Percentiles rank a stretch among this genome's conserved stretches.
Evolutionary conservation across 2,888 invertebrate species (phyloP).

Genomic region (Brachyopa scutellaris): DNA sequence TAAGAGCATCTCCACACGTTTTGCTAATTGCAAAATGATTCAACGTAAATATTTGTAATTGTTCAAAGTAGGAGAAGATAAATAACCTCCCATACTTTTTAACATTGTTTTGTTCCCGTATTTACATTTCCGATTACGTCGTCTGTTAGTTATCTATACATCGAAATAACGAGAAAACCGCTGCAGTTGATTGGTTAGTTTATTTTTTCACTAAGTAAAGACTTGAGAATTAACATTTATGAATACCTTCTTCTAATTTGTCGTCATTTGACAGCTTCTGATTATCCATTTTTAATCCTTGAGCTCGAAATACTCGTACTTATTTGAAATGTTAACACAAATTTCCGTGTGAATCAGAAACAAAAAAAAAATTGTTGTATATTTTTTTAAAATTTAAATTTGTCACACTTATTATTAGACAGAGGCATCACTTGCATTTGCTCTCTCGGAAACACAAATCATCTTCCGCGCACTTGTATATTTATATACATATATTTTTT

Average conservation of each 20-base stretch:
- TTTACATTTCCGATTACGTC: slow-evolving; percentile 46
- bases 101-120: slow-evolving; percentile 41
- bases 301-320: slow-evolving; percentile 9
- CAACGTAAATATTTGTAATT: slow-evolving; percentile 64
- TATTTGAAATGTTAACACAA: slow-evolving; percentile 27
- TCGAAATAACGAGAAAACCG: not conserved
- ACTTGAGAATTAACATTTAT: not conserved
- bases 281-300: slow-evolving; percentile 56
- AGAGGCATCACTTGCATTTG: slow-evolving; percentile 65
- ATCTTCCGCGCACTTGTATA: slow-evolving; percentile 50
- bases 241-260: slow-evolving; percentile 61
- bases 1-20: no score
- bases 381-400: slow-evolving; percentile 24
- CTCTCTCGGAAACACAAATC: slow-evolving; percentile 9
- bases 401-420: slow-evolving; percentile 68
- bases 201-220: not conserved
- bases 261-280: slow-evolving; percentile 49
- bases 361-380: slow-evolving; percentile 7
- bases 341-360: slow-evolving; percentile 36
- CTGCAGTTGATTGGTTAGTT: slow-evolving; percentile 39
- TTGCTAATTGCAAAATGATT: slow-evolving; percentile 47
- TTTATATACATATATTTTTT: slow-evolving; percentile 7
- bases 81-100: slow-evolving; percentile 25
- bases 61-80: slow-evolving; percentile 43
- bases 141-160: not conserved